Evolutionary conservation across 2,888 invertebrate genomes (phyloP), one percentile per base, ranked within the genome.

Genomic region (Baronia brevicornis): DNA sequence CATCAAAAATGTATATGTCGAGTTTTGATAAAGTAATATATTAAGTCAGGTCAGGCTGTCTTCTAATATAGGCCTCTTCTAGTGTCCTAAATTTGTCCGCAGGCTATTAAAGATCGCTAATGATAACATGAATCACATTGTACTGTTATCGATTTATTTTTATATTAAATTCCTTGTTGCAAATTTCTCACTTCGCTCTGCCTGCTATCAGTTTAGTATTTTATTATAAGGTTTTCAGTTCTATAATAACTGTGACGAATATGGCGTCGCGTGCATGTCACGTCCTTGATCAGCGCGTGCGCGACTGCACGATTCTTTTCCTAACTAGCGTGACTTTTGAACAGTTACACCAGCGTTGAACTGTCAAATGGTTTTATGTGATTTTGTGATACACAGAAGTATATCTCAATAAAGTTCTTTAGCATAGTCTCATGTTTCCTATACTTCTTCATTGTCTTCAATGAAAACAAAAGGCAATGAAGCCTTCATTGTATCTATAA

Each of bases 221-320:
- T 63, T 70, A 71, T 10, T 21, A 71, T 69, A 60, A 63, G 62
- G 49, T 68, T 67, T 69, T 68, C 59, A 59, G 53, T 48, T 46
- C 46, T 52, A 48, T 60, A 63, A 61, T 67, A 51, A 54, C 36
- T 22, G 4, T 3, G 5, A 3, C 2, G 9, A 3, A 5, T 22
- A 22, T 22, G 8, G 8, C 9, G 5, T 5, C 6, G 52, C 48
- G 48, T 41, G 68, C 71, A 68, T 71, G 71, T 60, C n/a, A 60
- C 60, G 71, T 69, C 77, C 75, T 74, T 73, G 71, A 45, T 41
- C 24, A 40, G 53, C 53, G 62, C 75, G 70, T 72, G 74, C 63
- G 48, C 52, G 37, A 51, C 50, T 47, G 68, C 74, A 71, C 71
- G 72, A 67, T 55, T 69, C 47, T 67, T 72, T 53, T 52, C 49